Evolutionary conservation across 2,888 invertebrate species (phyloP), one percentile per base, ranked within the genome.

Genomic region (Pristionchus maxplancki): DNA sequence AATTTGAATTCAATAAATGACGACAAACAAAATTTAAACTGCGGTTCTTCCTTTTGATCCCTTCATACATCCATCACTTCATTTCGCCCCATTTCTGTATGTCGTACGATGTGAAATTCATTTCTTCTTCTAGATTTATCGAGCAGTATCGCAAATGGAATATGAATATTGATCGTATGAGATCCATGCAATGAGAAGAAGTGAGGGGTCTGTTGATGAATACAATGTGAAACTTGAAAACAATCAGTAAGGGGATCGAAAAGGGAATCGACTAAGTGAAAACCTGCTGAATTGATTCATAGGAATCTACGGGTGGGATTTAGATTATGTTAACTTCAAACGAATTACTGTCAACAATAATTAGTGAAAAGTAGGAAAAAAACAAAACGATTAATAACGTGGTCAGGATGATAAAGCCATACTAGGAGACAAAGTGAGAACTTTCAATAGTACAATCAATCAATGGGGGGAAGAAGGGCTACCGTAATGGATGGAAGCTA

Each of bases 1-100:
- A 44, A 78, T 78, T 78, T 78, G 78, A 78, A 78, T 67, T 37
- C 71, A 71, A 71, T 34, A 31, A 20, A 37, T 9, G 20, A 64
- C 31, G 37, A 71, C 37, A 71, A 71, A 71, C 71, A 71, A 71
- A 31, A 71, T 17, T 34, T 50, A n/a, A 58, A n/a, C n/a, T 20
- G 58, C 58, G 58, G 58, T 58, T 24, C n/a, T n/a, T n/a, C n/a
- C 37, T 40, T 37, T 71, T 37, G 71, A 71, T 71, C 20, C 28
- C 44, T n/a, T n/a, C 24, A n/a, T 58, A 58, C n/a, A n/a, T n/a
- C n/a, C n/a, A n/a, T n/a, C n/a, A n/a, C n/a, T n/a, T n/a, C n/a
- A n/a, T n/a, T 58, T 58, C 58, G 9, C 58, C 6, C n/a, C 20
- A 9, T 58, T 50, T 58, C n/a, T 58, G 24, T 58, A 20, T 20